Evolutionary conservation across 2,797 vertebrate genomes (phyloP).

Genomic region (Sandelia bainsii): DNA sequence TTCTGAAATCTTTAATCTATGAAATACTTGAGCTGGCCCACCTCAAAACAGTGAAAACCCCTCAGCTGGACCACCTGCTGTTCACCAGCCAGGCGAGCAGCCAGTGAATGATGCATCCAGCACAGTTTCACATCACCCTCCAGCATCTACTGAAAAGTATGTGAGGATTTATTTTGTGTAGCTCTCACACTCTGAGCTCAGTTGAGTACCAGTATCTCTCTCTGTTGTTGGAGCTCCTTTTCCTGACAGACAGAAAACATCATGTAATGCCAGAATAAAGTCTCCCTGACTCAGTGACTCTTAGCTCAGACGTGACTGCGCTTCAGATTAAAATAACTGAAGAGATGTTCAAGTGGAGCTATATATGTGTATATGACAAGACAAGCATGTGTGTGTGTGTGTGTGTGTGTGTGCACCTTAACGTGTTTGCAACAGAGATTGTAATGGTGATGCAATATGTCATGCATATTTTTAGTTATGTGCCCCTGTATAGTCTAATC

Average conservation of each 20-base stretch:
- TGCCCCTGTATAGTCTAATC: not conserved
- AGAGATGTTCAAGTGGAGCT: constrained; percentile 30
- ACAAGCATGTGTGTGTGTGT: not conserved
- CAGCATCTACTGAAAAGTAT: constrained; percentile 15
- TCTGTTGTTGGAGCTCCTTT: constrained; percentile 6
- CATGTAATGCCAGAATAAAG: constrained; percentile 9
- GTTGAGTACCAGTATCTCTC: constrained; percentile 8
- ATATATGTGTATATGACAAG: not conserved
- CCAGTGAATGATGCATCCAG: constrained; percentile 26
- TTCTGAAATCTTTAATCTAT: not conserved
- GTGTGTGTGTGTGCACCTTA: constrained; percentile 2
- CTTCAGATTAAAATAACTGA: constrained; percentile 43
- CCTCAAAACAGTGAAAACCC: not conserved
- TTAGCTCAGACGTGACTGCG: constrained; percentile 1
- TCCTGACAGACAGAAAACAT: constrained; percentile 35
- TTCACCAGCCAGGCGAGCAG: constrained; percentile 3
- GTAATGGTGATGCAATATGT: constrained; percentile 9
- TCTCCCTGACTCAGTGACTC: constrained; percentile 27
- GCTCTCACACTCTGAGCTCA: constrained; percentile 3
- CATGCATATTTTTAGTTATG: constrained; percentile 1
- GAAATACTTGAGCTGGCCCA: not conserved
- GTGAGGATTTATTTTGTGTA: constrained; percentile 13
- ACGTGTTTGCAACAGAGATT: not conserved
- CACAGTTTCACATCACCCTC: constrained; percentile 18
- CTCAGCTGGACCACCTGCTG: constrained; percentile 15